Conservation (phyloP, 2,113 vertebrate genomes). For the Verasper variegatus region DNA sequence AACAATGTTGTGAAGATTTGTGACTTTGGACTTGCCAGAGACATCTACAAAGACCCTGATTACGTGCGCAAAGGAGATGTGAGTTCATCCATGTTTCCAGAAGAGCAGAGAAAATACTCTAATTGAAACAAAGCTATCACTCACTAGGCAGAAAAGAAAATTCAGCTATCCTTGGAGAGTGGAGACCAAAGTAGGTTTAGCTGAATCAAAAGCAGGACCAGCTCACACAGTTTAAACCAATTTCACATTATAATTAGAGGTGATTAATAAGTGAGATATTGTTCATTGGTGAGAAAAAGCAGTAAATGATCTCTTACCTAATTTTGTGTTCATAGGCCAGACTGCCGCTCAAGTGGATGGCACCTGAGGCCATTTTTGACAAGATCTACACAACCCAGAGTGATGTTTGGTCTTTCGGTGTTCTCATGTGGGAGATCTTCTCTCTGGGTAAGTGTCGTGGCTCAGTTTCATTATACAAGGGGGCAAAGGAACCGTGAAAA, state of each 20-base stretch:
- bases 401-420: constrained; percentile 95
- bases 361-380: constrained; percentile 96
- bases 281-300: not conserved
- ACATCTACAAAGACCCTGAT: constrained; percentile 95
- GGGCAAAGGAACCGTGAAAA: no score
- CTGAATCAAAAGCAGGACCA: constrained; percentile 12
- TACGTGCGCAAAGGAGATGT: constrained; percentile 96
- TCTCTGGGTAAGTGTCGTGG: constrained; percentile 87
- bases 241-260: not conserved
- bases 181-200: not conserved
- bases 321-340: constrained; percentile 81
- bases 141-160: no score
- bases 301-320: constrained; percentile 11
- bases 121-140: no score
- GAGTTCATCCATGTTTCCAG: constrained; percentile 67
- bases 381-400: constrained; percentile 96
- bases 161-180: constrained; percentile 3
- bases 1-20: constrained; percentile 98
- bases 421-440: constrained; percentile 96
- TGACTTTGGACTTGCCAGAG: constrained; percentile 93
- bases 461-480: not conserved
- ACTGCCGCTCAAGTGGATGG: constrained; percentile 97
- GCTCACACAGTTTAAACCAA: not conserved
- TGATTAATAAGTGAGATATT: not conserved
- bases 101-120: not conserved